Base-by-base conservation (phyloP, 2,113 vertebrate genomes). In the Notothenia rossii region DNA sequence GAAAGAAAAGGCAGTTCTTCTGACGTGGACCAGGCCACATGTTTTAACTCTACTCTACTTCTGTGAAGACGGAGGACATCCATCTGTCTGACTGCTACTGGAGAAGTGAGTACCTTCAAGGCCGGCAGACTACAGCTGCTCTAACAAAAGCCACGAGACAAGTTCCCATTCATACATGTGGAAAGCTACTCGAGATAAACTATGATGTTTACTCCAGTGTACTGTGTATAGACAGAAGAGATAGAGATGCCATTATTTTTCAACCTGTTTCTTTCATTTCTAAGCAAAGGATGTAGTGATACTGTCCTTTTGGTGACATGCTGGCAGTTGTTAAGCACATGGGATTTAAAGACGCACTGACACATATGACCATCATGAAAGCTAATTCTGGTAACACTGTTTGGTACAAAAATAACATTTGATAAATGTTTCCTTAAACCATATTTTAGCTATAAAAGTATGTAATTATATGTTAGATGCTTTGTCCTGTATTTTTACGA, bases 91-190 rank as follows among this genome's bases (percentile, higher is more conserved):
- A 48, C 53, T 36, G n/a, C 54, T 22, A 33, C 43, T 7, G 4
- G 17, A 74, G 78, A 66, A 81, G 89, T 90, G 70, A 90, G 88
- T 89, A 80, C 65, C 50, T 33, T 25, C 1, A n/a, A 55, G 13
- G 50, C 45, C 33, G 15, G 9, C 25, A 75, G 18, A 15, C 4
- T 22, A 4, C 18, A 36, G 66, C 15, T 64, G 43, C 51, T 59
- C 3, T 49, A 22, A 5, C 22, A 59, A 60, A 33, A 7, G 10
- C 60, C 60, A 81, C 51, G 25, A 58, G 33, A 70, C 55, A 22
- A 29, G 36, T 69, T 70, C 55, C 36, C 22, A 40, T 68, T 72
- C 64, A 65, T 75, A 73, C 33, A 68, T 1, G 8, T 0, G 22
- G n/a, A 1, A 18, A 10, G 33, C 11, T 18, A 29, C 17, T 0